Conservation (phyloP, 1,140 invertebrate species). For the Lysiphlebus fabarum region DNA sequence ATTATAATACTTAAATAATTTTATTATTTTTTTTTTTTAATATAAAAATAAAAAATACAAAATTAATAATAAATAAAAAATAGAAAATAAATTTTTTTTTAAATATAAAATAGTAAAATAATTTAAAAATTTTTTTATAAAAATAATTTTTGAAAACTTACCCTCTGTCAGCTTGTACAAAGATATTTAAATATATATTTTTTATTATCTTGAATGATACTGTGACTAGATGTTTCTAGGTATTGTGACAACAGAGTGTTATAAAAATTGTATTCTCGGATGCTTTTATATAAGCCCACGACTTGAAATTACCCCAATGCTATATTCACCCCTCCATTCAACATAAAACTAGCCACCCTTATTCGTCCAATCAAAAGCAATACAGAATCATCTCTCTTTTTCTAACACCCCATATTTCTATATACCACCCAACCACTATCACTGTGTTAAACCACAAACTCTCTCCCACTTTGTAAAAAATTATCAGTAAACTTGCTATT, state of each 20-base stretch:
- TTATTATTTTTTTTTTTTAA: too few relatives aligned
- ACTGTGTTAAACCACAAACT: too few relatives aligned
- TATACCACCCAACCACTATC: too few relatives aligned
- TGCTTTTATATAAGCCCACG: slow-evolving; percentile 10
- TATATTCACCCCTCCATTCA: neutral
- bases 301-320: neutral
- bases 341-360: neutral
- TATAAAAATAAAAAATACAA: too few relatives aligned
- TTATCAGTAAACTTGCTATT: too few relatives aligned
- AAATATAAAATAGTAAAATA: too few relatives aligned
- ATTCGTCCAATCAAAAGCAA: slow-evolving; percentile 1
- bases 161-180: neutral
- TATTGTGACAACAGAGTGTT: slow-evolving; percentile 2
- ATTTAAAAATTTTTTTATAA: too few relatives aligned
- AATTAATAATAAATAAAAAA: too few relatives aligned
- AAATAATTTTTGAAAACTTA: neutral
- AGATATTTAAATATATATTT: neutral
- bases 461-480: too few relatives aligned
- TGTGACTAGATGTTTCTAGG: neutral
- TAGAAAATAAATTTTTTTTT: neutral
- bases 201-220: neutral
- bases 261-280: neutral
- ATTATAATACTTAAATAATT: too few relatives aligned
- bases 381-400: too few relatives aligned
- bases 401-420: too few relatives aligned